A percentile compares a stretch with the other conserved stretches of the same genome.
phyloP scores from a whole-genome alignment of 2,113 vertebrate species.

The Microcebus jonahi region DNA sequence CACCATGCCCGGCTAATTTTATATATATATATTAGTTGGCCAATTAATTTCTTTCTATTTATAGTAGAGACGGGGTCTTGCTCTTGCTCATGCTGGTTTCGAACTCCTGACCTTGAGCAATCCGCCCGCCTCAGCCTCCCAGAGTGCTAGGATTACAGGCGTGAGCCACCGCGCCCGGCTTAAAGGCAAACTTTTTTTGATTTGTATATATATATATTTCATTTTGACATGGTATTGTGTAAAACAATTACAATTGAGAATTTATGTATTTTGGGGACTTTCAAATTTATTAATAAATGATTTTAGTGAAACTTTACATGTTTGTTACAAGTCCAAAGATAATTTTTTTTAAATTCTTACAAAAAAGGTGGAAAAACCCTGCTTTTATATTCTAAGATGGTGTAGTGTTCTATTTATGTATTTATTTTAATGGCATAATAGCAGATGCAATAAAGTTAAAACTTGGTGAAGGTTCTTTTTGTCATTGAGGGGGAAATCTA shows the following conservation, averaged over 20 bases:
- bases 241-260: not conserved
- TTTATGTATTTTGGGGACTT: slow-evolving; percentile 4
- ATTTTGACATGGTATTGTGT: not conserved
- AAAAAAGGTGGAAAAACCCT: not conserved
- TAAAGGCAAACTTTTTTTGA: slow-evolving; percentile 4
- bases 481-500: not conserved
- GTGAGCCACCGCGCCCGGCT: too few relatives aligned
- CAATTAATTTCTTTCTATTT: too few relatives aligned
- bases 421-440: not conserved
- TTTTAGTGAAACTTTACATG: slow-evolving; percentile 11
- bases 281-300: slow-evolving; percentile 5
- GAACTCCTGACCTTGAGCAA: too few relatives aligned
- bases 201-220: not conserved
- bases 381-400: slow-evolving; percentile 41
- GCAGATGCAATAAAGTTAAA: slow-evolving; percentile 11
- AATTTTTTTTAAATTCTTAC: slow-evolving; percentile 49
- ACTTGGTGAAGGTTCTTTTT: not conserved
- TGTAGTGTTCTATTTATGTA: not conserved
- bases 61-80: too few relatives aligned
- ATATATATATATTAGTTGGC: too few relatives aligned
- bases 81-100: too few relatives aligned
- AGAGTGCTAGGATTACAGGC: too few relatives aligned
- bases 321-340: slow-evolving; percentile 30
- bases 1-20: too few relatives aligned
- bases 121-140: too few relatives aligned